Base-by-base conservation (phyloP, 2,113 vertebrate genomes). In the Regulus satrapa region DNA sequence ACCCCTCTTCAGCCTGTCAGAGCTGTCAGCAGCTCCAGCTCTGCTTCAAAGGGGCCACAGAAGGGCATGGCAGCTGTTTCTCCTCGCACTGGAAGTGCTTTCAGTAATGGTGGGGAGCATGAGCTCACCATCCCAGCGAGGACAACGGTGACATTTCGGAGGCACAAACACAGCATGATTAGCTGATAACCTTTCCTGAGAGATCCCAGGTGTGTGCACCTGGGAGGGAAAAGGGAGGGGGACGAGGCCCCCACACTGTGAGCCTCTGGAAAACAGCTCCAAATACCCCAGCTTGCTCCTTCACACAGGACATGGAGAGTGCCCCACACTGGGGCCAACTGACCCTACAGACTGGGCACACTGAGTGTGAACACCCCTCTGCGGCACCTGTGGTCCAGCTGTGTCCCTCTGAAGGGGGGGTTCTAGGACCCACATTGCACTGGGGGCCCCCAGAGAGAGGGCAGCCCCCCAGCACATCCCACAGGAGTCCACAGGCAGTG, bases 121-220 rank as follows among this genome's bases (percentile, higher is more conserved):
- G 94, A 97, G 71, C 82, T 96, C 94, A 95, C 46, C 1, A 0
- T 24, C 29, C 43, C 34, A 18, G 43, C 0, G 8, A 92, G 67
- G 71, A 97, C 90, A 97, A 88, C 5, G 1, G 67, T 95, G 96
- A 93, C 95, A 97, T 97, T 96, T 97, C 54, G 62, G 78, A 94
- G 71, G 24, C 14, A 4, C 4, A 15, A 66, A 72, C 74, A 66
- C 40, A 56, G 58, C 0, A 0, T 63, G 73, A 80, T 88, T 52
- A 83, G 38, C 75, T 69, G 95, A 95, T 97, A 92, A 94, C 96
- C 95, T 97, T 97, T 97, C 58, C 75, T 45, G 58, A 48, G 66
- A 92, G 67, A 85, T 11, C 2, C 49, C 92, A 96, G 95, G 94
- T 96, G 94, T 59, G 51, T 46, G n/a, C 34, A 61, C 54, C 66